A percentile compares a stretch with the other conserved stretches of the same genome.
These are phyloP conservation scores for Cordilura impudica DNA, from an alignment of 2,888 invertebrate genomes.

Conservation along the genomic window DNA sequence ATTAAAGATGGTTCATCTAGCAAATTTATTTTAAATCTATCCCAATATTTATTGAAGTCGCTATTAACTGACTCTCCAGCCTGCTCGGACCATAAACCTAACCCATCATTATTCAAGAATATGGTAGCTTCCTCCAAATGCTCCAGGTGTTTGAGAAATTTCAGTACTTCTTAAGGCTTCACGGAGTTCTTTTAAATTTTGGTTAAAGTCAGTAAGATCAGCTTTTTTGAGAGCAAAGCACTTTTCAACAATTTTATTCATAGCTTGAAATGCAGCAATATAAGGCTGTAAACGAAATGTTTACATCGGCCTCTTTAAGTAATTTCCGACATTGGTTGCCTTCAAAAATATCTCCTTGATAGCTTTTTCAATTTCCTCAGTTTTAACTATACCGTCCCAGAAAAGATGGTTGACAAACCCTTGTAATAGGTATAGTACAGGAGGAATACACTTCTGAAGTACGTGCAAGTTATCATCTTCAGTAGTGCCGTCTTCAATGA, in stretches of 20 bases:
- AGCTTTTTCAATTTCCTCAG: background rate
- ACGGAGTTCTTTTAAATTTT: slow-evolving; percentile 12
- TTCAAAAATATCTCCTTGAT: slow-evolving; percentile 7
- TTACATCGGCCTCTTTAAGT: slow-evolving; percentile 15
- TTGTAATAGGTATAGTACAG: slow-evolving; percentile 27
- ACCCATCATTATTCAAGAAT: background rate
- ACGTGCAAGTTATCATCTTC: slow-evolving; percentile 31
- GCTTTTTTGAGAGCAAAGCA: too few species aligned
- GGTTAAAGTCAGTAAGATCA: too few species aligned
- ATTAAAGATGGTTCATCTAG: too few species aligned
- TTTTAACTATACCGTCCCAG: slow-evolving; percentile 18
- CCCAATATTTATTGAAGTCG: too few species aligned
- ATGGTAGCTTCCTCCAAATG: background rate
- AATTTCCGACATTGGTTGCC: background rate
- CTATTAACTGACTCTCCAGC: too few species aligned
- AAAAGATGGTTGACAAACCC: slow-evolving; percentile 35
- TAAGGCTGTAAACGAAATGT: background rate
- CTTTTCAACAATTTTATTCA: too few species aligned
- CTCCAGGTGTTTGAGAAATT: background rate
- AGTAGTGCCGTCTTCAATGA: too few species aligned
- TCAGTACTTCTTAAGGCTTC: background rate
- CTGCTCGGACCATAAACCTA: too few species aligned
- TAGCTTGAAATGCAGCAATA: background rate
- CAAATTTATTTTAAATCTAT: slow-evolving; percentile 1
- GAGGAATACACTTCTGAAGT: slow-evolving; percentile 23